Base-by-base conservation (phyloP, 1,140 invertebrate species). In the Pentalonia nigronervosa region DNA sequence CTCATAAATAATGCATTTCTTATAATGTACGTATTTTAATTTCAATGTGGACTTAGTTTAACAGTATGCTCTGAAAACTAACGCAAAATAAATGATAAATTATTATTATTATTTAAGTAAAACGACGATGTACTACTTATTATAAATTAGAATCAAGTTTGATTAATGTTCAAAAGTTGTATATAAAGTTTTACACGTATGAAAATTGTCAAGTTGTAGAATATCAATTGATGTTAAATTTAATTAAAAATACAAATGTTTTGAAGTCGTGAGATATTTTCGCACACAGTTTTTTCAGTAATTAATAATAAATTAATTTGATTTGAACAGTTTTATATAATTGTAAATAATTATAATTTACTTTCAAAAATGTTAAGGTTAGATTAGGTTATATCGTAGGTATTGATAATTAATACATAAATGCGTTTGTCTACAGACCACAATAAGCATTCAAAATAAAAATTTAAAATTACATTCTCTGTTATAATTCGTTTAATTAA, bases 401-500 rank as follows among this genome's bases (percentile, higher is more conserved):
- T 76, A 76, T 76, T 76, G 60, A 76, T 34, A 76, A 76, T 76
- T n/a, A 76, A 76, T n/a, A 76, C 60, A 76, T n/a, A n/a, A n/a
- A 76, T 76, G 6, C 6, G 14, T 17, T 6, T n/a, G 60, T 76
- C 4, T 76, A n/a, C 60, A 7, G 60, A 76, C 60, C 60, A 83
- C 76, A 36, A 83, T 83, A 83, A 86, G 47, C 21, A 47, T 86
- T 47, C 11, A 30, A 86, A 30, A 89, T 47, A 34, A 48, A 67
- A 45, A 91, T 76, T 36, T 30, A 45, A 47, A 76, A 81, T 36
- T 25, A n/a, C 25, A n/a, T 90, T 90, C 23, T 34, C 81, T 36
- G 91, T 50, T 53, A 45, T 86, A 84, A 41, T 84, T 86, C 47
- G 36, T 91, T 91, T 50, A 47, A 48, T 91, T 48, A 91, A 83